Evolutionary conservation across 2,797 vertebrate species (phyloP).

Genomic region (Fratercula arctica): DNA sequence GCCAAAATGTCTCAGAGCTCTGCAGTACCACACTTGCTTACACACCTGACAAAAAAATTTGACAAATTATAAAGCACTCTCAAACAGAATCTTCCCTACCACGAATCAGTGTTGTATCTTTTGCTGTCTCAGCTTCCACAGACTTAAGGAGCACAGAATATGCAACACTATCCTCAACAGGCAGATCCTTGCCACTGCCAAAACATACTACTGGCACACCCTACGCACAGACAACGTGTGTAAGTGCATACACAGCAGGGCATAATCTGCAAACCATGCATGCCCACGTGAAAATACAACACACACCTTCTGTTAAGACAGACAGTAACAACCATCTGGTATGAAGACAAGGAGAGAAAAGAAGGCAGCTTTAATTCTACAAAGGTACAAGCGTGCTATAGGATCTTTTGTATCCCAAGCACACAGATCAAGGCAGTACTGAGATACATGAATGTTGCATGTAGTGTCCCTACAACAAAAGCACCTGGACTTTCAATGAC

Average conservation of each 20-base stretch:
- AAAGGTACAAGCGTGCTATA: background rate
- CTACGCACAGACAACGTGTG: rapidly evolving
- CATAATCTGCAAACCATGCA: background rate
- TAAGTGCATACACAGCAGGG: background rate
- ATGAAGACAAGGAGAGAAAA: background rate
- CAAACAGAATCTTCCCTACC: background rate
- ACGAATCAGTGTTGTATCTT: background rate
- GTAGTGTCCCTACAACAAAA: background rate
- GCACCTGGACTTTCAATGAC: background rate
- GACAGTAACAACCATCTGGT: background rate
- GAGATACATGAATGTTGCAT: rapidly evolving
- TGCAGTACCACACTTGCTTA: background rate
- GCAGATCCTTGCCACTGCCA: background rate
- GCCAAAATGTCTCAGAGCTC: background rate
- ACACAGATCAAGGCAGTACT: background rate
- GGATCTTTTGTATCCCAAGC: background rate
- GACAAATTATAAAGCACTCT: background rate
- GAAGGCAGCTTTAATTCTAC: background rate
- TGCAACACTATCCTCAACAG: background rate
- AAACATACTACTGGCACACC: background rate
- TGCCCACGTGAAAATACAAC: background rate
- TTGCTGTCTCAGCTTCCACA: background rate
- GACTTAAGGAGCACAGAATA: background rate
- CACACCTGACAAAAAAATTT: background rate
- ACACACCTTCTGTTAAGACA: background rate